Evolutionary conservation across 1,140 invertebrate species (phyloP).

Genomic region (Drosophila repleta): DNA sequence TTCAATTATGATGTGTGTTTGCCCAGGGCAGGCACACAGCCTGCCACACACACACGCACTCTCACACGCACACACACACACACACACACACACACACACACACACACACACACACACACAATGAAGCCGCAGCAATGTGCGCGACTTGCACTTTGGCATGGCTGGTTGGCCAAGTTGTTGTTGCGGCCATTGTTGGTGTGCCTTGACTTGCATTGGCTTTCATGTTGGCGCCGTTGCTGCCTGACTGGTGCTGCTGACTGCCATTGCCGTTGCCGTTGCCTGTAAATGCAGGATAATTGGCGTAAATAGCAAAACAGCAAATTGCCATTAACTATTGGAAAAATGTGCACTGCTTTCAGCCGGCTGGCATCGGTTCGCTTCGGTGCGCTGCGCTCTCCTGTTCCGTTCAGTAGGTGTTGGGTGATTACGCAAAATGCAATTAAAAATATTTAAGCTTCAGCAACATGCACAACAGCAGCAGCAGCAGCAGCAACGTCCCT

Average conservation of each 20-base stretch:
- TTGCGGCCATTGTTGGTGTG: conserved; percentile 24
- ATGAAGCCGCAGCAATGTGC: conserved; percentile 51
- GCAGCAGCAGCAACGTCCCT: conserved; percentile 53
- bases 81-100: conserved; percentile 45
- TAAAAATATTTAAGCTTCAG: conserved; percentile 80
- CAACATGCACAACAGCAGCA: conserved; percentile 42
- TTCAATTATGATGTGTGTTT: conserved; percentile 79
- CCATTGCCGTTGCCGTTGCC: conserved; percentile 26
- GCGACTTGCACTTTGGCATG: conserved; percentile 66
- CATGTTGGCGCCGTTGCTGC: conserved; percentile 18
- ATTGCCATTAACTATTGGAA: conserved; percentile 83
- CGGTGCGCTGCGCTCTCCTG: conserved; percentile 50
- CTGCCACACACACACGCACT: conserved; percentile 29
- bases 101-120: conserved; percentile 27
- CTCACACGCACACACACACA: conserved; percentile 26
- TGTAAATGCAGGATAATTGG: conserved; percentile 78
- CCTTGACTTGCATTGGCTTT: conserved; percentile 50
- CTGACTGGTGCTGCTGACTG: conserved; percentile 34
- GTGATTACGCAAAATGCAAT: conserved; percentile 81
- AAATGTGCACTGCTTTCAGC: conserved; percentile 71
- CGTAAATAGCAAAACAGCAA: conserved; percentile 83
- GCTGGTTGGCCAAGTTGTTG: conserved; percentile 33
- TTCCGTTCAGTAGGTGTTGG: conserved; percentile 57
- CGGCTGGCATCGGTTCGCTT: conserved; percentile 30
- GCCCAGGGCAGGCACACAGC: conserved; percentile 44